phyloP scores from a whole-genome alignment of 2,888 invertebrate genomes.

The Neoaliturus tenellus region DNA sequence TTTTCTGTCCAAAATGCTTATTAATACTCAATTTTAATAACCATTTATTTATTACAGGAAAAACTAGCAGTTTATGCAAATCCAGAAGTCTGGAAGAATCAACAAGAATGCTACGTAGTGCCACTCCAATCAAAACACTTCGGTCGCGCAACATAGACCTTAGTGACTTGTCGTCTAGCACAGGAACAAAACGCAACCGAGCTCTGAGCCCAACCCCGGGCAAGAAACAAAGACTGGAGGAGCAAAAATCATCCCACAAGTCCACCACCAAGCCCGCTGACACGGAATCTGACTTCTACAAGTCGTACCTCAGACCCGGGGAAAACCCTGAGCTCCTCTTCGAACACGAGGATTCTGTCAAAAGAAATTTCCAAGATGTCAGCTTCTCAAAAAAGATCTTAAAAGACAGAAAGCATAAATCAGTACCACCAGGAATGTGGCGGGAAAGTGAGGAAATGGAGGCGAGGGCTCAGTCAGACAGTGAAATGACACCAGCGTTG shows the following conservation, averaged over 20 bases:
- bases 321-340: neutral
- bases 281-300: conserved; percentile 15
- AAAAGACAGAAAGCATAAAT: conserved; percentile 34
- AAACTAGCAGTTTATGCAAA: conserved; percentile 2
- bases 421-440: neutral
- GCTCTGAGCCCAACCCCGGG: neutral
- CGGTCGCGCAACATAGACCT: conserved; percentile 72
- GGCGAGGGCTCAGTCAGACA: neutral
- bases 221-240: conserved; percentile 37
- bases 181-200: neutral
- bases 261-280: neutral
- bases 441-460: neutral
- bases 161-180: neutral
- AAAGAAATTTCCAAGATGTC: conserved; percentile 4
- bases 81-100: conserved; percentile 44
- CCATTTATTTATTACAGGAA: neutral
- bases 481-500: neutral
- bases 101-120: conserved; percentile 70
- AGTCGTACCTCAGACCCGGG: neutral
- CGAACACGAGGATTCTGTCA: neutral
- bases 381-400: neutral
- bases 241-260: neutral
- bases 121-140: conserved; percentile 71
- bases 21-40: too few species aligned
- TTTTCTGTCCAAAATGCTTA: too few species aligned